These are phyloP conservation scores for Mus spicilegus DNA, from an alignment of 2,113 vertebrate species.

Conservation along the genomic window DNA sequence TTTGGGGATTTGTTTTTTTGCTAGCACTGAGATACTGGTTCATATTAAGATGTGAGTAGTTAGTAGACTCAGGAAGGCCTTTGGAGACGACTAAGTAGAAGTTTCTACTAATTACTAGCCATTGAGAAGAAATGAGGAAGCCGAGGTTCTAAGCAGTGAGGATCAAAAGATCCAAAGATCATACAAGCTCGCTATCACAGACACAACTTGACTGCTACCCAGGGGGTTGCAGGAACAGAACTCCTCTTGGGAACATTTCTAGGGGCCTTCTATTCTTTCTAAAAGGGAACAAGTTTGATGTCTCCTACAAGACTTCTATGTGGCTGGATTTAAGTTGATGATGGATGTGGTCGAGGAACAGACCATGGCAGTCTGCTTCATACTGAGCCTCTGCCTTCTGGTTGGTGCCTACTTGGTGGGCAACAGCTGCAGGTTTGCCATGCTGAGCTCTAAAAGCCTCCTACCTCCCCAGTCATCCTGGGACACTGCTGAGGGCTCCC, in stretches of 20 bases:
- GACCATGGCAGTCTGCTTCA: background rate
- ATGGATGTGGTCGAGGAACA: background rate
- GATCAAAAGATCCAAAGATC: background rate
- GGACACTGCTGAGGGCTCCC: background rate
- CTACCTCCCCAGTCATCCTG: background rate
- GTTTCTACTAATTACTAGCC: background rate
- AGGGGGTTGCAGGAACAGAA: background rate
- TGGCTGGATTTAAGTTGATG: background rate
- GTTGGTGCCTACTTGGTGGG: background rate
- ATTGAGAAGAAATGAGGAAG: background rate
- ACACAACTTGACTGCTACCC: background rate
- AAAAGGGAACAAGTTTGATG: background rate
- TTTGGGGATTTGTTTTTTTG: background rate
- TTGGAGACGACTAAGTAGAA: constrained; percentile 5
- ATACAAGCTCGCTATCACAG: background rate
- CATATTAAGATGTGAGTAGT: background rate
- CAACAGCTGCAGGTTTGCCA: background rate
- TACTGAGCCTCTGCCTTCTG: background rate
- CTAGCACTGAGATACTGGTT: background rate
- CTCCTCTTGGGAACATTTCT: background rate
- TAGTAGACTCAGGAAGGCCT: background rate
- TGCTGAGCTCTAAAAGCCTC: background rate
- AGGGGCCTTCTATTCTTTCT: background rate
- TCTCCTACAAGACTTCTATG: background rate
- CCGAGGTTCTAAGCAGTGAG: background rate